Percentiles rank a stretch among this genome's conserved stretches.
Conservation (phyloP, 2,888 invertebrate species). For the Apodemia mormo region DNA sequence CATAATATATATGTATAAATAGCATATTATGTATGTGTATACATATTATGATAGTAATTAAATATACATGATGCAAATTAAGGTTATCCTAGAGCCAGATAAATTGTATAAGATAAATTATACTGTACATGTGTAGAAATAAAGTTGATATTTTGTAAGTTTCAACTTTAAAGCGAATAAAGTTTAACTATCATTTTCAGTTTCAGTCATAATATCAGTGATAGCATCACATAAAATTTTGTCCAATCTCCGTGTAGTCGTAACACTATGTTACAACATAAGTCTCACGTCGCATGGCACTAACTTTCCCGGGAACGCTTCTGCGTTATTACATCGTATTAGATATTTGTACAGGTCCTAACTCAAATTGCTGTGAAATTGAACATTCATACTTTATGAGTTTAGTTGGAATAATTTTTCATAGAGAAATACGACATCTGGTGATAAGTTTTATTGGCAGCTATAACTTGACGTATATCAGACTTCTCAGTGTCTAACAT, state of each 20-base stretch:
- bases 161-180: not conserved
- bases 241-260: constrained; percentile 11
- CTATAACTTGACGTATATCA: too few species aligned
- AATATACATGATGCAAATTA: too few species aligned
- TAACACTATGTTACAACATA: constrained; percentile 22
- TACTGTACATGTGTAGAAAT: not conserved
- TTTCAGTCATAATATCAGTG: constrained; percentile 14
- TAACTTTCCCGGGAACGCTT: constrained; percentile 19
- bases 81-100: too few species aligned
- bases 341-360: constrained; percentile 27
- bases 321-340: constrained; percentile 26
- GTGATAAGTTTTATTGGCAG: not conserved
- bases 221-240: constrained; percentile 18
- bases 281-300: constrained; percentile 15
- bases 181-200: constrained; percentile 10
- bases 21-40: too few species aligned
- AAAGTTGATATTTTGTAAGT: not conserved
- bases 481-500: too few species aligned
- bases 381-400: constrained; percentile 19
- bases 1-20: too few species aligned
- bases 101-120: too few species aligned
- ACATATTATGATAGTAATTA: too few species aligned
- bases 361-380: constrained; percentile 27
- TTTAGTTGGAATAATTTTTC: constrained; percentile 11
- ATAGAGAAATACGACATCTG: not conserved